Conservation (phyloP, 2,113 vertebrate genomes). For the Lagopus muta region DNA sequence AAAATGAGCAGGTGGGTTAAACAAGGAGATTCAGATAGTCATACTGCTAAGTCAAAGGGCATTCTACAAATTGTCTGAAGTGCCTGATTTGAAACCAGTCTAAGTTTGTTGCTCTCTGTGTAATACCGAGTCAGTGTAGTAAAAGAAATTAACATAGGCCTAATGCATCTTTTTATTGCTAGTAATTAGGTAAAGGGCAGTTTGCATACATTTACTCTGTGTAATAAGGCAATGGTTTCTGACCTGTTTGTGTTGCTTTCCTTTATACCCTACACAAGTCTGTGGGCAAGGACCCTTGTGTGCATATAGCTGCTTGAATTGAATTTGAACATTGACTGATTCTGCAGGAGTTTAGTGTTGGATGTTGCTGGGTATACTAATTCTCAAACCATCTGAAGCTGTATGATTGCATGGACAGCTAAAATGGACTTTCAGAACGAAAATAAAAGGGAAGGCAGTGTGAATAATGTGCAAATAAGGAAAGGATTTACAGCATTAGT, state of each 20-base stretch:
- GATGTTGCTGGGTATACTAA: not conserved
- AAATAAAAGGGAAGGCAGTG: not conserved
- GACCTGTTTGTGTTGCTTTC: not conserved
- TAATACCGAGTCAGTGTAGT: not conserved
- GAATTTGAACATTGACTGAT: not conserved
- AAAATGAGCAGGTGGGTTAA: not conserved
- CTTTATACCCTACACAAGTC: not conserved
- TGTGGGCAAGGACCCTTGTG: not conserved
- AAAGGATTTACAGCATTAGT: not conserved
- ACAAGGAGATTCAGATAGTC: not conserved
- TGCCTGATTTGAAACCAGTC: not conserved
- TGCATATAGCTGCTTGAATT: not conserved
- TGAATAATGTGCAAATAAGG: not conserved
- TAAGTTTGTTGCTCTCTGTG: not conserved
- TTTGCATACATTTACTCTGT: not conserved
- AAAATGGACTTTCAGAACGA: not conserved
- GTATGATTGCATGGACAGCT: not conserved
- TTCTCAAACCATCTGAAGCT: not conserved
- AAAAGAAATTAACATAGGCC: not conserved
- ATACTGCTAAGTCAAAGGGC: not conserved
- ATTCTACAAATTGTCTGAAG: not conserved
- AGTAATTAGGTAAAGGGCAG: not conserved
- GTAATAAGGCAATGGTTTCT: not conserved
- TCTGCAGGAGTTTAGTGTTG: not conserved
- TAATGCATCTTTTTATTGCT: not conserved